phyloP scores from a whole-genome alignment of 35 echinoderm and acorn worm genomes.

The Ophioderma brevispina region DNA sequence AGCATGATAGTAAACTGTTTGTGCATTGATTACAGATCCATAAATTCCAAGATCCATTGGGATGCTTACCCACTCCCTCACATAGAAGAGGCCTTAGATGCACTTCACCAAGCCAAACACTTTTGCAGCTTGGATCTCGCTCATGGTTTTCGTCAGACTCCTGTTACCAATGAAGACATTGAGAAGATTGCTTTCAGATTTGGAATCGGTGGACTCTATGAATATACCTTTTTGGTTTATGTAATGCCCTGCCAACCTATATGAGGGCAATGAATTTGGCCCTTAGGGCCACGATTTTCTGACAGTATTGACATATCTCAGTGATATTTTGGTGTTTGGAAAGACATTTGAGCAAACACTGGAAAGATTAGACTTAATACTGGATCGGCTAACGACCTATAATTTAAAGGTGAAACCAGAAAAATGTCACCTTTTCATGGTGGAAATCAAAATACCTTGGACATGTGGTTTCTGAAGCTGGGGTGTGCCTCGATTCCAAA shows the following conservation, averaged over 20 bases:
- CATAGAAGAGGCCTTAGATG: slow-evolving; percentile 76
- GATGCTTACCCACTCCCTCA: slow-evolving; percentile 70
- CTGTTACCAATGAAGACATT: slow-evolving; percentile 40
- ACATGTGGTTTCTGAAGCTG: slow-evolving; percentile 46
- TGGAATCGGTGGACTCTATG: slow-evolving; percentile 27
- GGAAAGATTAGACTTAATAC: slow-evolving; percentile 37
- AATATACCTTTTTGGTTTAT: slow-evolving; percentile 52
- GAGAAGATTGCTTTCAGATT: slow-evolving; percentile 57
- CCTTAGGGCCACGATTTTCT: slow-evolving; percentile 56
- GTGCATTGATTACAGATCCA: slow-evolving; percentile 52
- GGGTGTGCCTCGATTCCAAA: slow-evolving; percentile 7
- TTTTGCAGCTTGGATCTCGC: slow-evolving; percentile 70
- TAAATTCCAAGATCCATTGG: slow-evolving; percentile 17
- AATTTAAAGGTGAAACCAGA: slow-evolving; percentile 56
- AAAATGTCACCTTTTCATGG: slow-evolving; percentile 57
- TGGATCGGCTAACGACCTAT: slow-evolving; percentile 15
- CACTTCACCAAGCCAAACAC: slow-evolving; percentile 39
- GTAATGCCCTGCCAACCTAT: slow-evolving; percentile 56
- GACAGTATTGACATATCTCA: slow-evolving; percentile 41
- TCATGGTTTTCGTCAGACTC: slow-evolving; percentile 65
- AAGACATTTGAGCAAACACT: slow-evolving; percentile 55
- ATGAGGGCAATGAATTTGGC: slow-evolving; percentile 62
- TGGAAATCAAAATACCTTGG: slow-evolving; percentile 43
- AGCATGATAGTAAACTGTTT: slow-evolving; percentile 27
- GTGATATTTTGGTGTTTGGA: slow-evolving; percentile 65